Conservation (phyloP, 2,113 vertebrate genomes). For the Oceanodroma tethys region DNA sequence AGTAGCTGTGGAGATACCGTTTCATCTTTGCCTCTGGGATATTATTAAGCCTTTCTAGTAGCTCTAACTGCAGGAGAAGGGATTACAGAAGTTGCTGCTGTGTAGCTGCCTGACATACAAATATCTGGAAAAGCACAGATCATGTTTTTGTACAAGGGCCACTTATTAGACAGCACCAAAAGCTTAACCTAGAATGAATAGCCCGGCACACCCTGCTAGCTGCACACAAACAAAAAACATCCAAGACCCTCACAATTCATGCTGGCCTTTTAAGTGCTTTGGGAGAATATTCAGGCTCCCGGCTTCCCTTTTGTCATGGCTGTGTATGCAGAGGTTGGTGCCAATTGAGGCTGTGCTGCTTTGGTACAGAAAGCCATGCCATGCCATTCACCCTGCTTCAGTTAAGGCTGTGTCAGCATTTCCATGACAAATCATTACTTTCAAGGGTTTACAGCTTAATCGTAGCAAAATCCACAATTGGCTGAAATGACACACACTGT, state of each 20-base stretch:
- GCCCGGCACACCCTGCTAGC: conserved; percentile 6
- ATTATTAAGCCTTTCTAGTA: conserved; percentile 96
- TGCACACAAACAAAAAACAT: conserved; percentile 54
- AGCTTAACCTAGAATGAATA: conserved; percentile 75
- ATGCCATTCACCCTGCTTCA: background rate
- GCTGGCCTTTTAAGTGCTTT: conserved; percentile 54
- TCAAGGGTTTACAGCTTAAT: conserved; percentile 45
- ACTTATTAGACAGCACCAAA: conserved; percentile 68
- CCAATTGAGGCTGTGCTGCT: background rate
- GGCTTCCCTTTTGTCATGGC: conserved; percentile 29
- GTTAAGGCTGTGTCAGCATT: conserved; percentile 45
- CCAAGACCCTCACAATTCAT: conserved; percentile 32
- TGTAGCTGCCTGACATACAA: conserved; percentile 80
- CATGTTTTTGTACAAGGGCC: conserved; percentile 69
- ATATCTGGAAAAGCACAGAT: conserved; percentile 76
- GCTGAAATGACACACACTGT: background rate
- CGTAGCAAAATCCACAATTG: background rate
- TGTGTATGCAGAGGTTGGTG: background rate
- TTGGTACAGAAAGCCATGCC: background rate
- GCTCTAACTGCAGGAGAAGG: conserved; percentile 85
- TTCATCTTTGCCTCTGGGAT: conserved; percentile 99
- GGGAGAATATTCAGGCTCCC: background rate
- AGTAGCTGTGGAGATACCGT: conserved; percentile 89
- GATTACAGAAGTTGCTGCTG: conserved; percentile 86
- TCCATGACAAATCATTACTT: conserved; percentile 56